Evolutionary conservation across 2,888 invertebrate genomes (phyloP).

Genomic region (Saturnia japonica): DNA sequence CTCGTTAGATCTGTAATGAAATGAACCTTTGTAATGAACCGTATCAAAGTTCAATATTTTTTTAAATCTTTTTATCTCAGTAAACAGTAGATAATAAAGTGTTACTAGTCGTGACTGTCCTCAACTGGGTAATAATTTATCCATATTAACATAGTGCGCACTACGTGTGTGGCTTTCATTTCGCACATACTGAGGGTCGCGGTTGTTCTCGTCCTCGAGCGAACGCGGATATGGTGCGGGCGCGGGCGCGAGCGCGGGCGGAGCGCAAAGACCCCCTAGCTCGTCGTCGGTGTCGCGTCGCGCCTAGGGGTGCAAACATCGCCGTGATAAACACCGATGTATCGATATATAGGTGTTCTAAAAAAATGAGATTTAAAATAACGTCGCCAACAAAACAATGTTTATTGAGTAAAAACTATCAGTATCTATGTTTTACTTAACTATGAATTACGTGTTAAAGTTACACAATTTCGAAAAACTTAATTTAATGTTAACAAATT

Average conservation of each 20-base stretch:
- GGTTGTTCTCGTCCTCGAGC: neutral
- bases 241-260: too few relatives aligned
- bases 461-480: too few relatives aligned
- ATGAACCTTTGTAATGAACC: neutral
- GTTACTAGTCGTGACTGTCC: neutral
- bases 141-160: conserved; percentile 7
- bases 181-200: conserved; percentile 8
- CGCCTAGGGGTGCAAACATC: neutral
- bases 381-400: too few relatives aligned
- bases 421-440: too few relatives aligned
- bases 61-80: neutral
- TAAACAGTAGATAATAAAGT: conserved; percentile 2
- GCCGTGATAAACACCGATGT: too few relatives aligned
- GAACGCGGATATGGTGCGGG: too few relatives aligned
- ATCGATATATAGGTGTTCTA: too few relatives aligned
- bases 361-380: too few relatives aligned
- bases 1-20: neutral
- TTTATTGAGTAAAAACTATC: too few relatives aligned
- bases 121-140: conserved; percentile 2
- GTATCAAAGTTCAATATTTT: neutral
- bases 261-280: neutral
- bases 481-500: too few relatives aligned
- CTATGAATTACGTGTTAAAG: too few relatives aligned
- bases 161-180: neutral
- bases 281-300: neutral